phyloP scores from a whole-genome alignment of 2,797 vertebrate species.

The Sylvia borin region DNA sequence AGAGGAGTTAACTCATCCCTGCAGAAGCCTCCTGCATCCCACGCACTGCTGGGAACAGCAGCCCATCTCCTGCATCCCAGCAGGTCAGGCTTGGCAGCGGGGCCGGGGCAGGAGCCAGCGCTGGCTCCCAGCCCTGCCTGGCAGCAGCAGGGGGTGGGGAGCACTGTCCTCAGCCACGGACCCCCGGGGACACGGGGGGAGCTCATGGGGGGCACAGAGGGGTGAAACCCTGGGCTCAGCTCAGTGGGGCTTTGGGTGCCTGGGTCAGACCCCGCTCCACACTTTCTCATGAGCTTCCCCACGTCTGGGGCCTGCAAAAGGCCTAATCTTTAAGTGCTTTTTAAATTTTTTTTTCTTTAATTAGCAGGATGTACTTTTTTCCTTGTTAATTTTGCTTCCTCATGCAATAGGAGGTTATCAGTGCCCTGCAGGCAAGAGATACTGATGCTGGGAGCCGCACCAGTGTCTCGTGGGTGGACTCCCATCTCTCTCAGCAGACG shows the following conservation, averaged over 20 bases:
- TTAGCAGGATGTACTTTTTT: not conserved
- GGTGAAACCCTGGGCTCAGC: not conserved
- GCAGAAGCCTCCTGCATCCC: not conserved
- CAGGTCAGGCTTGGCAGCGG: not conserved
- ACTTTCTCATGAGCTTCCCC: not conserved
- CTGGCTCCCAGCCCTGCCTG: not conserved
- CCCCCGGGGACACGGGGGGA: rapidly evolving
- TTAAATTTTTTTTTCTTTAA: not conserved
- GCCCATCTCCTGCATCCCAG: not conserved
- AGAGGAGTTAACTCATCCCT: not conserved
- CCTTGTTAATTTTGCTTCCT: not conserved
- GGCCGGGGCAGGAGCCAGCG: rapidly evolving
- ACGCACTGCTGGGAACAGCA: not conserved
- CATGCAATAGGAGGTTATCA: not conserved
- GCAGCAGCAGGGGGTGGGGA: not conserved
- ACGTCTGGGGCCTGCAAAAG: not conserved
- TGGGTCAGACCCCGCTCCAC: not conserved
- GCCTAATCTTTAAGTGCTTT: not conserved
- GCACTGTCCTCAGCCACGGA: rapidly evolving
- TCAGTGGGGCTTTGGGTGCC: not conserved
- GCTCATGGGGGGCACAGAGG: no score
- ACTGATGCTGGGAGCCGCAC: not conserved
- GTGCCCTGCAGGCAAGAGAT: not conserved
- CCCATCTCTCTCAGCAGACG: not conserved
- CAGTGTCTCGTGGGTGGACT: not conserved